Evolutionary conservation across 2,888 invertebrate genomes (phyloP).

Genomic region (Agelastica alni): DNA sequence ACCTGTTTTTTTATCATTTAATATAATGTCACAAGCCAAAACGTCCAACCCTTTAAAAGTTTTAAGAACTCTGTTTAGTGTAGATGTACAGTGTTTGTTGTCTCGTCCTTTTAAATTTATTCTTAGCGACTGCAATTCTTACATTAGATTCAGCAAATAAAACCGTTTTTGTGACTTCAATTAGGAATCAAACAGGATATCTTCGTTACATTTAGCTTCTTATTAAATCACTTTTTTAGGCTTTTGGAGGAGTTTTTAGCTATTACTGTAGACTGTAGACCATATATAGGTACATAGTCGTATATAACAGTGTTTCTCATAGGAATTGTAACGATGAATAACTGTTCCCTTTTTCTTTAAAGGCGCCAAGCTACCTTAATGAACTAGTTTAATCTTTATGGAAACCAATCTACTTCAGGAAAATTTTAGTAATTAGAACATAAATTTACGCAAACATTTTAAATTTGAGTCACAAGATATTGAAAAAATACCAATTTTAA

Average conservation of each 20-base stretch:
- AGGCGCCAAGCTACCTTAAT: constrained; percentile 8
- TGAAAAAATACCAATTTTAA: too few relatives aligned
- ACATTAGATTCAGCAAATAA: neutral
- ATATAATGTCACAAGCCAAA: too few relatives aligned
- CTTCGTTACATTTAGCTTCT: constrained; percentile 1
- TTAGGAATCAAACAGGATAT: constrained; percentile 13
- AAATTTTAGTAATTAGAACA: too few relatives aligned
- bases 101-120: neutral
- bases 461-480: too few relatives aligned
- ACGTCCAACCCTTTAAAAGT: too few relatives aligned
- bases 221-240: constrained; percentile 13
- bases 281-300: constrained; percentile 11
- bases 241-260: constrained; percentile 14
- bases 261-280: constrained; percentile 10
- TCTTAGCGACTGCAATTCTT: neutral
- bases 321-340: constrained; percentile 16
- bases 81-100: too few relatives aligned
- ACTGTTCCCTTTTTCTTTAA: constrained; percentile 14
- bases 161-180: constrained; percentile 2
- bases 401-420: too few relatives aligned
- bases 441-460: too few relatives aligned
- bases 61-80: too few relatives aligned
- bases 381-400: neutral
- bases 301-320: constrained; percentile 13
- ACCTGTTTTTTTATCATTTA: too few relatives aligned